Conservation (phyloP, 1,140 invertebrate species). For the Micrasema minimum region DNA sequence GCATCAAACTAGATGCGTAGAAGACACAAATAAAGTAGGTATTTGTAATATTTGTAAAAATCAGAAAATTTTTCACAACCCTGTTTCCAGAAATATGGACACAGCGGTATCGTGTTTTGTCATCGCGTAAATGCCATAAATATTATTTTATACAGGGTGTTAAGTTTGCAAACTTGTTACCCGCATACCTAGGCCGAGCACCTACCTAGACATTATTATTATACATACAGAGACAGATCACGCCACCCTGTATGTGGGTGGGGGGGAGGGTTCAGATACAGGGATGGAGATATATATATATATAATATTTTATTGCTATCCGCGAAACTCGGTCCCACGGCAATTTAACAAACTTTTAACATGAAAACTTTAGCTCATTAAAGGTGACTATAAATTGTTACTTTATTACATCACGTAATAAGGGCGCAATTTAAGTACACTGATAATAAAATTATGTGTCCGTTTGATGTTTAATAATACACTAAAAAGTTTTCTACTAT, state of each 20-base stretch:
- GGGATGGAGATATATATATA: conserved; percentile 23
- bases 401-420: conserved; percentile 35
- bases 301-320: conserved; percentile 46
- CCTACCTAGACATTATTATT: no score
- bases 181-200: conserved; percentile 21
- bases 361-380: conserved; percentile 47
- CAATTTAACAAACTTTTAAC: conserved; percentile 52
- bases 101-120: conserved; percentile 48
- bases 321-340: conserved; percentile 42
- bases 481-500: no score
- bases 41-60: no score
- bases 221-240: no score
- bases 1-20: no score
- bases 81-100: conserved; percentile 11
- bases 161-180: conserved; percentile 43
- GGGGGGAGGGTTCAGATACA: conserved; percentile 3
- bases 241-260: neutral
- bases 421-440: conserved; percentile 1
- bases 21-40: no score
- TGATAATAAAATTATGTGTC: no score
- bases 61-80: conserved; percentile 17
- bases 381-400: conserved; percentile 48
- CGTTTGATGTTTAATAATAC: no score
- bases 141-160: conserved; percentile 53
- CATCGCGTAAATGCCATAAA: conserved; percentile 53